phyloP scores from a whole-genome alignment of 2,888 invertebrate species.

The Torymus tubicola region DNA sequence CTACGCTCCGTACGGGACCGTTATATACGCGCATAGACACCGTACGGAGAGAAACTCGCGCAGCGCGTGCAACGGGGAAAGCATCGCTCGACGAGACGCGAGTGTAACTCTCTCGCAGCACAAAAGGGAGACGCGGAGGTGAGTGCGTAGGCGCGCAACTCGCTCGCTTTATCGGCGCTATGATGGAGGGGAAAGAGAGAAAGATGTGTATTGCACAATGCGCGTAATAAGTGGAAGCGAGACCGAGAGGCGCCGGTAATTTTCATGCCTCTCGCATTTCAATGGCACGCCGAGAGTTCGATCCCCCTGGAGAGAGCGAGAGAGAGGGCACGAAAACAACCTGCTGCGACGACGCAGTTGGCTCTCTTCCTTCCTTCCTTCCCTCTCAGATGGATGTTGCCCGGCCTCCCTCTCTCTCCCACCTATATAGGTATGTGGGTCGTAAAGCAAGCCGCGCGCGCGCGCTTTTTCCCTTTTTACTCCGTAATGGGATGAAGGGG shows the following conservation, averaged over 20 bases:
- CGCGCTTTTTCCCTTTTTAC: slow-evolving; percentile 32
- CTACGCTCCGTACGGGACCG: slow-evolving; percentile 24
- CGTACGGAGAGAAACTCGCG: slow-evolving; percentile 1
- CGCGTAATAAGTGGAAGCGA: slow-evolving; percentile 1
- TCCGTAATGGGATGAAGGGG: slow-evolving; percentile 12
- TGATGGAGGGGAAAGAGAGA: no score
- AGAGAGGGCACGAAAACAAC: not conserved
- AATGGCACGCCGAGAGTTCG: slow-evolving; percentile 4
- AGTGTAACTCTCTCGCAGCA: not conserved
- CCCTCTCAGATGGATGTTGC: not conserved
- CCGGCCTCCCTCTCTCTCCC: not conserved
- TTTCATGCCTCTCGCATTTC: slow-evolving; percentile 35
- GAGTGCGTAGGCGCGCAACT: no score
- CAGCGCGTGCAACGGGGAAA: not conserved
- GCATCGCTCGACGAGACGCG: not conserved
- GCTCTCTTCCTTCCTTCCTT: not conserved
- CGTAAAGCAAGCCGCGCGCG: slow-evolving; percentile 3
- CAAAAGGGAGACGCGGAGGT: no score
- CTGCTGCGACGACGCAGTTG: slow-evolving; percentile 1
- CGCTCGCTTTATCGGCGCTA: not conserved
- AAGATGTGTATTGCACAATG: not conserved
- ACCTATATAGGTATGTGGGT: not conserved
- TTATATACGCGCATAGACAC: slow-evolving; percentile 19
- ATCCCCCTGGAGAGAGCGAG: not conserved
- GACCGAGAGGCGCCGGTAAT: slow-evolving; percentile 1